Percentiles rank a stretch among this genome's conserved stretches.
These are phyloP conservation scores for Eristalis intricaria DNA, from an alignment of 2,888 invertebrate genomes.

Conservation along the genomic window DNA sequence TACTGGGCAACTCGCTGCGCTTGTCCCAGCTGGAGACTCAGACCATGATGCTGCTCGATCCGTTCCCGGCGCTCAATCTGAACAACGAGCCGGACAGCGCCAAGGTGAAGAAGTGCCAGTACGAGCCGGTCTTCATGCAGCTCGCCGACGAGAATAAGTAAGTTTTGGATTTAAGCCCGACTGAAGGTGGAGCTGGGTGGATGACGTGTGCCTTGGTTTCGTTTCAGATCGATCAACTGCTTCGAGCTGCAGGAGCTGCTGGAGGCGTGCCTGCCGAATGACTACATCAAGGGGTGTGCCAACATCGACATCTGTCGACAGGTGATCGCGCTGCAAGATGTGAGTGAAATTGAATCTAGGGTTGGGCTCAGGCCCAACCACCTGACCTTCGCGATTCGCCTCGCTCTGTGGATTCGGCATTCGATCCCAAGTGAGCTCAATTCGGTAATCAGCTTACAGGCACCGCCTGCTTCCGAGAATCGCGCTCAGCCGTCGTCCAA, in stretches of 20 bases:
- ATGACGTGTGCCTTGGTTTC: not conserved
- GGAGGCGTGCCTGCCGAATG: constrained; percentile 95
- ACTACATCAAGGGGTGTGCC: constrained; percentile 96
- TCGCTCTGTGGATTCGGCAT: not conserved
- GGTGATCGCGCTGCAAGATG: constrained; percentile 93
- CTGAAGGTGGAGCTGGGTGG: not conserved
- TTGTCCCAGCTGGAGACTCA: constrained; percentile 87
- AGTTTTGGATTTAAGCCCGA: not conserved
- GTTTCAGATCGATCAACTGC: constrained; percentile 89
- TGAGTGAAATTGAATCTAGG: constrained; percentile 82
- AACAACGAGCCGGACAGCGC: constrained; percentile 82
- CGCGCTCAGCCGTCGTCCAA: not conserved
- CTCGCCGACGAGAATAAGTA: constrained; percentile 91
- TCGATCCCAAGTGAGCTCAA: not conserved
- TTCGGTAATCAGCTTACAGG: constrained; percentile 4
- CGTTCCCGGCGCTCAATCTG: constrained; percentile 78
- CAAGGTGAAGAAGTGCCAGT: constrained; percentile 84
- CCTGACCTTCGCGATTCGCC: not conserved
- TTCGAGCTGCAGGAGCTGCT: constrained; percentile 95
- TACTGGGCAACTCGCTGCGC: constrained; percentile 89
- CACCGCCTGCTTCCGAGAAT: not conserved
- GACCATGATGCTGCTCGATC: constrained; percentile 80
- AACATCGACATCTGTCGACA: constrained; percentile 95
- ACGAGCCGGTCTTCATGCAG: constrained; percentile 94
- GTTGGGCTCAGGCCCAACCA: too few species aligned